Evolutionary conservation across 2,888 invertebrate genomes (phyloP).

Genomic region (Cheilosia vulpina): DNA sequence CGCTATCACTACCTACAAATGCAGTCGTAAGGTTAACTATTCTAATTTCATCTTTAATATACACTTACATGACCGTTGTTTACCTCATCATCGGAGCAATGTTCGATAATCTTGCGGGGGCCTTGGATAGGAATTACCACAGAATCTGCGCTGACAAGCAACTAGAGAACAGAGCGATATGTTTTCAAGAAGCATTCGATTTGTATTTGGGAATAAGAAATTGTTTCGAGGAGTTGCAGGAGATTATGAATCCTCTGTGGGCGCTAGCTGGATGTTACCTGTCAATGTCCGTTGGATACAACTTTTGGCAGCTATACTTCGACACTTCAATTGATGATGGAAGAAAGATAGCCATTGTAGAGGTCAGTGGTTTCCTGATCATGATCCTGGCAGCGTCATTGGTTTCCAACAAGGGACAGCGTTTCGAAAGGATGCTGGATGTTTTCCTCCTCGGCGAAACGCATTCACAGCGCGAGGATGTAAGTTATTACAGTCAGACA

Average conservation of each 20-base stretch:
- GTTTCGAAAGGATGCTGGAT: conserved; percentile 14
- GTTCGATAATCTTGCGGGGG: conserved; percentile 27
- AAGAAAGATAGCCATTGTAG: neutral
- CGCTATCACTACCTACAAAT: neutral
- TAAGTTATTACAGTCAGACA: neutral
- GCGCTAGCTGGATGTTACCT: neutral
- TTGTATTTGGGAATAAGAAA: conserved; percentile 16
- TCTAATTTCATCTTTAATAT: conserved; percentile 8
- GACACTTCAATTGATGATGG: neutral
- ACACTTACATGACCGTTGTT: conserved; percentile 8
- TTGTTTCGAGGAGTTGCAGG: conserved; percentile 14
- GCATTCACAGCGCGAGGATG: conserved; percentile 14
- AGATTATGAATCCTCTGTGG: conserved; percentile 17
- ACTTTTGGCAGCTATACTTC: conserved; percentile 25
- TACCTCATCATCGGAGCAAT: conserved; percentile 33
- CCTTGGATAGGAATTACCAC: conserved; percentile 6
- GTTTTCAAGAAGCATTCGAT: conserved; percentile 1
- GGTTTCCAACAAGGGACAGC: conserved; percentile 25
- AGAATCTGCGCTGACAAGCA: conserved; percentile 22
- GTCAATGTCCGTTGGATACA: neutral
- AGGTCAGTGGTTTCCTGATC: conserved; percentile 9
- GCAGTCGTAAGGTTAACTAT: neutral
- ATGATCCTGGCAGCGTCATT: conserved; percentile 24
- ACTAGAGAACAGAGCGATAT: conserved; percentile 20
- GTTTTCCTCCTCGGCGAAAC: neutral